Base-by-base conservation (phyloP, 2,113 vertebrate genomes). In the Periophthalmus modestus region DNA sequence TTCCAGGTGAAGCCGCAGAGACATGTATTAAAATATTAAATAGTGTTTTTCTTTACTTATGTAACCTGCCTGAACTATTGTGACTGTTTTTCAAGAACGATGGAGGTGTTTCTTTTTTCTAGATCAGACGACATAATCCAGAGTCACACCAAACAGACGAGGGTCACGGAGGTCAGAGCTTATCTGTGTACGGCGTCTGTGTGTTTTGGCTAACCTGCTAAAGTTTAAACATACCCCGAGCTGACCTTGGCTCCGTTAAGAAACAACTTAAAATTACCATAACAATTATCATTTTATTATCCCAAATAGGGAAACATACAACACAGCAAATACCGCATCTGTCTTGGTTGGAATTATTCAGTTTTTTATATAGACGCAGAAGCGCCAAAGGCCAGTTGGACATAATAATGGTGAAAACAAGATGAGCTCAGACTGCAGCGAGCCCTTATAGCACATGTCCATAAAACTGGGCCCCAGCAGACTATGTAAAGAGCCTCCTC, bases 351-450 rank as follows among this genome's bases (percentile, higher is more conserved):
- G 24, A 21, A 24, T 63, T 33, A 59, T 24, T 39, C 70, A 81
- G 61, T 46, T 78, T 54, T 74, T 15, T 28, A 28, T 28, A 28
- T 28, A 28, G 3, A 3, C 28, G 2, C 28, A 75, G 77, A 19
- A 76, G 68, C 50, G 36, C 79, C 77, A 74, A 73, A 9, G 48
- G 73, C 36, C 34, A 46, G 24, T 36, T 59, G 72, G 78, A 80
- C 71, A 68, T 73, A 61, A 73, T 71, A 69, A n/a, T 71, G 48
- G 72, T 77, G 75, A 83, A 81, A 71, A 85, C 75, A 79, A 55
- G 19, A 82, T 79, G 76, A 80, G 72, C 52, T 71, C 86, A 78
- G 82, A 67, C 68, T 59, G 68, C 82, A 82, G 72, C 72, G 78
- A 78, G 85, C 81, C 55, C 1, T 59, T 5, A 58, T 15, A 79